Evolutionary conservation across 1,140 invertebrate genomes (phyloP).

Genomic region (Notospermus geniculatus): DNA sequence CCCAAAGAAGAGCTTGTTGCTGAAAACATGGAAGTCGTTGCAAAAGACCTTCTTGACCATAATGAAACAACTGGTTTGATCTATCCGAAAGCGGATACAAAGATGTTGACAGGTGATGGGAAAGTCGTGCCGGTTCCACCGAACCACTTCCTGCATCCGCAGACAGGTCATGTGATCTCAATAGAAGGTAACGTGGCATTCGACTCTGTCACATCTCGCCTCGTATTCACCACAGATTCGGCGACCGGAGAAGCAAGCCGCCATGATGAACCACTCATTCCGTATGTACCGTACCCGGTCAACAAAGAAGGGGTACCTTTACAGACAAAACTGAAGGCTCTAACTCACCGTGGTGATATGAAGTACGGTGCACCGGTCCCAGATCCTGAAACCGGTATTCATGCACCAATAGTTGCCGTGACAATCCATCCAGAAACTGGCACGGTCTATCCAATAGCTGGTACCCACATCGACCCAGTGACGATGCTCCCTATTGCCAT

Average conservation of each 20-base stretch:
- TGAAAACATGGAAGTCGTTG: slow-evolving; percentile 10
- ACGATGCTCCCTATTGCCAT: slow-evolving; percentile 45
- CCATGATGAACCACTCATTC: slow-evolving; percentile 41
- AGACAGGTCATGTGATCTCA: slow-evolving; percentile 44
- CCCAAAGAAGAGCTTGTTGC: slow-evolving; percentile 36
- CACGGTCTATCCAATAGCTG: slow-evolving; percentile 44
- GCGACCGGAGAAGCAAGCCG: slow-evolving; percentile 45
- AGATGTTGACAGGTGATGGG: slow-evolving; percentile 40
- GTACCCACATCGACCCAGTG: slow-evolving; percentile 46
- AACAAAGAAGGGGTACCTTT: slow-evolving; percentile 28
- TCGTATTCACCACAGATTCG: slow-evolving; percentile 45
- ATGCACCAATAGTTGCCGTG: slow-evolving; percentile 47
- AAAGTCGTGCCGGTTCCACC: slow-evolving; percentile 29
- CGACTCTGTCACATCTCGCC: slow-evolving; percentile 40
- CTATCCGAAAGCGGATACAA: slow-evolving; percentile 31
- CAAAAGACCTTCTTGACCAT: slow-evolving; percentile 17
- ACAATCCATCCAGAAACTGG: slow-evolving; percentile 48
- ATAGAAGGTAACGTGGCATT: slow-evolving; percentile 47
- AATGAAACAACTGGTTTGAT: slow-evolving; percentile 42
- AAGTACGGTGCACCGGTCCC: slow-evolving; percentile 41
- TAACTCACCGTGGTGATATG: slow-evolving; percentile 39
- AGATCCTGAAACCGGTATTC: slow-evolving; percentile 43
- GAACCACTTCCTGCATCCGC: slow-evolving; percentile 44
- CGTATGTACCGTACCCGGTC: slow-evolving; percentile 44
- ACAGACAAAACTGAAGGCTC: slow-evolving; percentile 36